These are phyloP conservation scores for Sebastolobus altivelis DNA, from an alignment of 2,797 vertebrate genomes.

Conservation along the genomic window DNA sequence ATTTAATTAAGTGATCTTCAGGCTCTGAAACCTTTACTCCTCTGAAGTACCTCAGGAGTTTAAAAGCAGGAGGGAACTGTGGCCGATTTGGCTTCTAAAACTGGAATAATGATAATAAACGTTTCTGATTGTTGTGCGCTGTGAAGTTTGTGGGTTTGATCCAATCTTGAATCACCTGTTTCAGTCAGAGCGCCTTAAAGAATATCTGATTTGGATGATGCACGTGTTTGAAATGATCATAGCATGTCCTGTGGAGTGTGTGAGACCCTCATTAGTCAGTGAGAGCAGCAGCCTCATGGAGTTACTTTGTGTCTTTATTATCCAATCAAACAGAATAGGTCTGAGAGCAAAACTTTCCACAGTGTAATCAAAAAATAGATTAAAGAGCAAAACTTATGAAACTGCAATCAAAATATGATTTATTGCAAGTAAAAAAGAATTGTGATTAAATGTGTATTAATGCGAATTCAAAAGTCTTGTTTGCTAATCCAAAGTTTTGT, in stretches of 20 bases:
- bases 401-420: not conserved
- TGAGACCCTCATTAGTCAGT: not conserved
- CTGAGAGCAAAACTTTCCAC: not conserved
- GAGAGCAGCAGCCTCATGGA: not conserved
- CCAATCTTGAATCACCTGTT: not conserved
- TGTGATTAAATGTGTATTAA: not conserved
- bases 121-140: not conserved
- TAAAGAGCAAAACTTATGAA: not conserved
- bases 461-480: not conserved
- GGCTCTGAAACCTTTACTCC: slow-evolving; percentile 16
- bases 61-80: not conserved
- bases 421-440: not conserved
- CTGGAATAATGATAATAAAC: not conserved
- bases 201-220: not conserved
- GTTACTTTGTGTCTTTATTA: no score
- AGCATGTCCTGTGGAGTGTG: not conserved
- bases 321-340: not conserved
- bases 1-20: slow-evolving; percentile 66
- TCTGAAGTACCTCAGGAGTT: slow-evolving; percentile 7
- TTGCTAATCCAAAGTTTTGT: not conserved
- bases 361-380: not conserved
- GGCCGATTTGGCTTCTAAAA: not conserved
- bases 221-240: not conserved
- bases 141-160: not conserved
- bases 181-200: not conserved